Evolutionary conservation across 2,797 vertebrate genomes (phyloP).

Genomic region (Halcyon badia): DNA sequence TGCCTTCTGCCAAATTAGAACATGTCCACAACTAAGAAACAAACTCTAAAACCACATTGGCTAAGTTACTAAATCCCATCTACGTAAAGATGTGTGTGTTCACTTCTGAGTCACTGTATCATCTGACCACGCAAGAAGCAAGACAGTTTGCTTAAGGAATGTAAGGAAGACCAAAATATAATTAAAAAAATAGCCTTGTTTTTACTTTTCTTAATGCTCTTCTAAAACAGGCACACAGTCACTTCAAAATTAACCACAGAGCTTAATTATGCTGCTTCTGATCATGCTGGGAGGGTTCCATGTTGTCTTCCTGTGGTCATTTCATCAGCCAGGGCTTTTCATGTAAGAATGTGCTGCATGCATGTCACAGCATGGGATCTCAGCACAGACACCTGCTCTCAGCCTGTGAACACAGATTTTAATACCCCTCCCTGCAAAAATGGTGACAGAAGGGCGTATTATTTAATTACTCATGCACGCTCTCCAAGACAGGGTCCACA

Average conservation of each 20-base stretch:
- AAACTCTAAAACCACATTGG: background rate
- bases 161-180: constrained; percentile 3
- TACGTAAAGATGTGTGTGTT: constrained; percentile 19
- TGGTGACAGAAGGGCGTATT: constrained; percentile 63
- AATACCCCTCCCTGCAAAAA: constrained; percentile 51
- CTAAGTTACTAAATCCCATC: constrained; percentile 36
- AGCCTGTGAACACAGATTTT: constrained; percentile 73
- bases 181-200: background rate
- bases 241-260: constrained; percentile 54
- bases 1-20: constrained; percentile 22
- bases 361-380: constrained; percentile 75
- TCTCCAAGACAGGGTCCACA: constrained; percentile 52
- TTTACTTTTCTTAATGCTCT: background rate
- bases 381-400: constrained; percentile 78
- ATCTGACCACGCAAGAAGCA: background rate
- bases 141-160: background rate
- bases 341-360: constrained; percentile 64
- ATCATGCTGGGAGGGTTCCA: constrained; percentile 47
- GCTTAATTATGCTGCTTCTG: constrained; percentile 58
- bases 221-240: background rate
- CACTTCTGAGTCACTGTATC: constrained; percentile 46
- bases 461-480: constrained; percentile 64
- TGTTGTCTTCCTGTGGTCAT: constrained; percentile 66
- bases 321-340: constrained; percentile 64
- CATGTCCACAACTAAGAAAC: background rate